phyloP scores from a whole-genome alignment of 2,113 vertebrate genomes.

The Poeciliopsis retropinna region DNA sequence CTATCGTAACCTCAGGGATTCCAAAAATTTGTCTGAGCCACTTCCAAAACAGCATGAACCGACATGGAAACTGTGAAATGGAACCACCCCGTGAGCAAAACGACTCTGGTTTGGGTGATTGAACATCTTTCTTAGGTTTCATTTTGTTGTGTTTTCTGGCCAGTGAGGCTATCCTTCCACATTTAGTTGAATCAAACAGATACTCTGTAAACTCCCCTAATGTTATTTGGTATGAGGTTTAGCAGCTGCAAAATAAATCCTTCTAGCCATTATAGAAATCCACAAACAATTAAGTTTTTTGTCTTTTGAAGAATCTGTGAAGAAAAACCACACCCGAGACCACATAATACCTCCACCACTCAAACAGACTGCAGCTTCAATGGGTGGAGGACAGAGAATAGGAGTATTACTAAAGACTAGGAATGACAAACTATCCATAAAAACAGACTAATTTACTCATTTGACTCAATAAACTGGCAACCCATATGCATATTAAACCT shows the following conservation, averaged over 20 bases:
- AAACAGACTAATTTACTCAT: background rate
- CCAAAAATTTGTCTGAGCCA: conserved; percentile 68
- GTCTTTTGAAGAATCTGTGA: background rate
- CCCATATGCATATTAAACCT: background rate
- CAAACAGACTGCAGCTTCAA: background rate
- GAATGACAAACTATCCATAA: background rate
- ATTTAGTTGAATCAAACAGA: conserved; percentile 26
- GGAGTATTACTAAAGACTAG: background rate
- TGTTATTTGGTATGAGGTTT: conserved; percentile 35
- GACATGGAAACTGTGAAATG: conserved; percentile 55
- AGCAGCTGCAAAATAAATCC: conserved; percentile 26
- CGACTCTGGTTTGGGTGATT: conserved; percentile 38
- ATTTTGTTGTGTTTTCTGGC: conserved; percentile 35
- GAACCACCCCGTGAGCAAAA: conserved; percentile 13
- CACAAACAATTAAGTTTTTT: background rate
- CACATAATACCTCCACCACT: background rate
- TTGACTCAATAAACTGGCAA: background rate
- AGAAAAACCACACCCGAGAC: background rate
- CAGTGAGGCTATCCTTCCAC: conserved; percentile 16
- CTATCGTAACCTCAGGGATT: conserved; percentile 73
- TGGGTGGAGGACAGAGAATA: background rate
- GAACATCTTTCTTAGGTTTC: conserved; percentile 36
- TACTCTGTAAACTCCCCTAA: conserved; percentile 11
- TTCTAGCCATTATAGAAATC: background rate
- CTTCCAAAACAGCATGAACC: conserved; percentile 59